Conservation (phyloP, 2,113 vertebrate genomes). For the Alligator sinensis region DNA sequence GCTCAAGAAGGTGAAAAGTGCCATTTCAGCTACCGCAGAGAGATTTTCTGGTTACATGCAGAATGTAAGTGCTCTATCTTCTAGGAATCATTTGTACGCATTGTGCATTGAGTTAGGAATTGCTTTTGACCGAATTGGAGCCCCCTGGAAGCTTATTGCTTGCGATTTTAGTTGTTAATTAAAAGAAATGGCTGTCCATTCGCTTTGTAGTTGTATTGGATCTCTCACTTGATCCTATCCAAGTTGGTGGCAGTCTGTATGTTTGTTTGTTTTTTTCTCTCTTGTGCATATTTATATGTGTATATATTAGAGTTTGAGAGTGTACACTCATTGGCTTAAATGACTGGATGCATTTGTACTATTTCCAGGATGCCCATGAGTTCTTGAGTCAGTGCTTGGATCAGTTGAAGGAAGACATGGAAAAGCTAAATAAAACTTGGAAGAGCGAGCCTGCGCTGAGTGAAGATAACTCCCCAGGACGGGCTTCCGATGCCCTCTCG, state of each 20-base stretch:
- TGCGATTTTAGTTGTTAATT: background rate
- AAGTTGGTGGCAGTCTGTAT: background rate
- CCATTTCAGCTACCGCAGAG: constrained; percentile 97
- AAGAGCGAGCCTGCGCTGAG: constrained; percentile 82
- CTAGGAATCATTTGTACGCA: background rate
- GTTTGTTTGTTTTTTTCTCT: background rate
- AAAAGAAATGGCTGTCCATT: background rate
- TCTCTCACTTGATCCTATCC: background rate
- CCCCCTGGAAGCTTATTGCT: background rate
- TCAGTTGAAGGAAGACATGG: constrained; percentile 97
- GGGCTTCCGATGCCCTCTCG: constrained; percentile 84
- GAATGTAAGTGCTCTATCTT: constrained; percentile 85
- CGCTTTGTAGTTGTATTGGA: background rate
- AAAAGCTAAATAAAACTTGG: constrained; percentile 95
- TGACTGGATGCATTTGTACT: background rate
- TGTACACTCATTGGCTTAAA: background rate
- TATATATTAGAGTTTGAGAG: background rate
- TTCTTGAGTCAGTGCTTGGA: constrained; percentile 98
- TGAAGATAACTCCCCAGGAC: constrained; percentile 79
- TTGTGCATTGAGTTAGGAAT: background rate
- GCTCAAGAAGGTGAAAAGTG: constrained; percentile 95
- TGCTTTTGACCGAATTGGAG: background rate
- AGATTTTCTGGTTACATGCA: constrained; percentile 99
- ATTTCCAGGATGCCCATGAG: constrained; percentile 93
- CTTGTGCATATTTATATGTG: background rate